Percentiles rank a stretch among this genome's conserved stretches.
Conservation (phyloP, 2,797 vertebrate species). For the Huso huso region DNA sequence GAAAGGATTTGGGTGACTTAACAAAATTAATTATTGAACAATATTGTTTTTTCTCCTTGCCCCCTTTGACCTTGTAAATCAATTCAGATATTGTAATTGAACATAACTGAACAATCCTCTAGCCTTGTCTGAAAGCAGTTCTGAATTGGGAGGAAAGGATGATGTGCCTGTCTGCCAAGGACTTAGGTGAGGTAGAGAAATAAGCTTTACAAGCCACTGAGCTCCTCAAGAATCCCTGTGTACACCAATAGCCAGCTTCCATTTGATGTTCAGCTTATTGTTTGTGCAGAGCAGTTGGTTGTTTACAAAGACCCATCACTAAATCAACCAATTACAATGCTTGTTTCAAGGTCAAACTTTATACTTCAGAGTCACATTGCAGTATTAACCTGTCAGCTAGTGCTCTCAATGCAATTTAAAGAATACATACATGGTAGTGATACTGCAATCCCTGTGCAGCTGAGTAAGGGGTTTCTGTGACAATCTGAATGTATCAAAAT, state of each 20-base stretch:
- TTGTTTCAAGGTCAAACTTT: no score
- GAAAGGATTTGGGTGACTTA: slow-evolving; percentile 42
- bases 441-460: no score
- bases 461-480: no score
- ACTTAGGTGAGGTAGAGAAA: neutral
- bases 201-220: neutral
- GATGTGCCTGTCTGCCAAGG: neutral
- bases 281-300: no score
- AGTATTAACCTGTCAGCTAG: no score
- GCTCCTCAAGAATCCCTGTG: neutral
- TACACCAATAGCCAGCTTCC: neutral
- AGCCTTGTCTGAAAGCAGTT: neutral
- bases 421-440: no score
- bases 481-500: no score
- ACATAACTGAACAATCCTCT: slow-evolving; percentile 3
- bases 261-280: no score
- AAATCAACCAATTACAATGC: no score
- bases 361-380: no score
- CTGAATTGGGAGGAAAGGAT: neutral
- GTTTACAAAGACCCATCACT: no score
- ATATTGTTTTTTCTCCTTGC: neutral
- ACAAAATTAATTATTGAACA: slow-evolving; percentile 52
- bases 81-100: slow-evolving; percentile 13
- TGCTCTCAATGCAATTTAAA: no score
- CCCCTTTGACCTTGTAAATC: slow-evolving; percentile 12